A percentile compares a stretch with the other conserved stretches of the same genome.
Conservation (phyloP, 2,113 vertebrate genomes). For the Pristiophorus japonicus region DNA sequence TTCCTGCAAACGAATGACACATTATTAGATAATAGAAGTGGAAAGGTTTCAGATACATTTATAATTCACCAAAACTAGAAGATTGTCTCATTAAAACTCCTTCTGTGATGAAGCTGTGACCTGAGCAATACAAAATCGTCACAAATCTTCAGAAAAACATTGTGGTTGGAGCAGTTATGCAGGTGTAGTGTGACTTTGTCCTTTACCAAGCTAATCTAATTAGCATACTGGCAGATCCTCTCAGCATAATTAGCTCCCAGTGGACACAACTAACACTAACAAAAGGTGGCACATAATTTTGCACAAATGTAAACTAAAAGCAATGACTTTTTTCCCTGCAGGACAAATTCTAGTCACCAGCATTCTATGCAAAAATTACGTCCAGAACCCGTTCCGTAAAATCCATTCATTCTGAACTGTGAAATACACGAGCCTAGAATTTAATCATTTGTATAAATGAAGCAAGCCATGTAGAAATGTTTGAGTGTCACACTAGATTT, state of each 20-base stretch:
- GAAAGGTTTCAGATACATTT: slow-evolving; percentile 10
- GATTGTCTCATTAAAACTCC: not conserved
- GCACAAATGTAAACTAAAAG: slow-evolving; percentile 16
- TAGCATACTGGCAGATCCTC: slow-evolving; percentile 4
- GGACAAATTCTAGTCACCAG: not conserved
- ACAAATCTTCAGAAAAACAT: not conserved
- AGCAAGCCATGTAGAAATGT: not conserved
- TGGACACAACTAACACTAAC: not conserved
- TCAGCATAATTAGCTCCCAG: slow-evolving; percentile 2
- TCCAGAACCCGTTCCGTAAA: not conserved
- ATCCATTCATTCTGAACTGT: not conserved
- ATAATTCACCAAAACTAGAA: not conserved
- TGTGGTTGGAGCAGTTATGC: not conserved
- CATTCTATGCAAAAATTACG: not conserved
- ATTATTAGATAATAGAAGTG: not conserved
- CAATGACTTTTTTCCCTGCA: not conserved
- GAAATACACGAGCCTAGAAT: not conserved
- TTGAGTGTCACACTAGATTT: not conserved
- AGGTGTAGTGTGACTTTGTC: not conserved
- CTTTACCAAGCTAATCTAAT: slow-evolving; percentile 20
- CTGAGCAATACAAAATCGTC: not conserved
- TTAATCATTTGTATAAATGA: not conserved
- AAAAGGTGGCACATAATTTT: slow-evolving; percentile 17
- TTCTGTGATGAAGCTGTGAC: not conserved
- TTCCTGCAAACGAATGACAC: not conserved